A percentile compares a stretch with the other conserved stretches of the same genome.
Evolutionary conservation across 1,140 invertebrate genomes (phyloP).

Genomic region (Delia radicum): DNA sequence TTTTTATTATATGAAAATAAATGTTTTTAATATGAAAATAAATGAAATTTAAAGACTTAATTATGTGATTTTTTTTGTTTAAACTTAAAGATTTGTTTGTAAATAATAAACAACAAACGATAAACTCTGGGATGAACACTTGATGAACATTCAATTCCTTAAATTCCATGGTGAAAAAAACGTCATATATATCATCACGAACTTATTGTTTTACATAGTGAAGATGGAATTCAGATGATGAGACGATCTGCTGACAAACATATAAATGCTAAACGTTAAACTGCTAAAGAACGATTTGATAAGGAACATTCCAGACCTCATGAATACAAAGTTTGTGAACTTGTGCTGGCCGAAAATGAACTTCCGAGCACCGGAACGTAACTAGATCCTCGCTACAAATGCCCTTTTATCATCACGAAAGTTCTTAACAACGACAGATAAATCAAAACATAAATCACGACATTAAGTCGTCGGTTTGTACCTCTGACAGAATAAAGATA

Average conservation of each 20-base stretch:
- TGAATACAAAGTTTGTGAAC: slow-evolving; percentile 34
- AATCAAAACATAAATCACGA: slow-evolving; percentile 19
- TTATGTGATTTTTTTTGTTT: too few species aligned
- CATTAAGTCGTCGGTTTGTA: slow-evolving; percentile 19
- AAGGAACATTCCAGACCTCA: slow-evolving; percentile 27
- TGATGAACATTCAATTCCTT: too few species aligned
- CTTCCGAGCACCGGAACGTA: slow-evolving; percentile 31
- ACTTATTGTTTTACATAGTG: background rate
- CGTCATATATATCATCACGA: too few species aligned
- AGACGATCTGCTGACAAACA: background rate
- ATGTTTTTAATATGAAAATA: too few species aligned
- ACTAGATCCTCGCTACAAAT: slow-evolving; percentile 34
- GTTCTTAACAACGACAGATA: slow-evolving; percentile 30
- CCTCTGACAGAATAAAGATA: slow-evolving; percentile 32
- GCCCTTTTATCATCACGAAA: slow-evolving; percentile 33
- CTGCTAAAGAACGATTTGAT: slow-evolving; percentile 6
- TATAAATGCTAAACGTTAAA: background rate
- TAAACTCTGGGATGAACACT: too few species aligned
- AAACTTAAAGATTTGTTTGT: too few species aligned
- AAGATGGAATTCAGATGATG: background rate
- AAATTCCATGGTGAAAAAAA: too few species aligned
- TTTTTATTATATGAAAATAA: too few species aligned
- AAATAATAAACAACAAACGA: too few species aligned
- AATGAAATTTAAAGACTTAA: too few species aligned
- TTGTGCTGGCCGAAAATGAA: slow-evolving; percentile 35